Conservation (phyloP, 1,140 invertebrate genomes). For the Diorhabda elongata region DNA sequence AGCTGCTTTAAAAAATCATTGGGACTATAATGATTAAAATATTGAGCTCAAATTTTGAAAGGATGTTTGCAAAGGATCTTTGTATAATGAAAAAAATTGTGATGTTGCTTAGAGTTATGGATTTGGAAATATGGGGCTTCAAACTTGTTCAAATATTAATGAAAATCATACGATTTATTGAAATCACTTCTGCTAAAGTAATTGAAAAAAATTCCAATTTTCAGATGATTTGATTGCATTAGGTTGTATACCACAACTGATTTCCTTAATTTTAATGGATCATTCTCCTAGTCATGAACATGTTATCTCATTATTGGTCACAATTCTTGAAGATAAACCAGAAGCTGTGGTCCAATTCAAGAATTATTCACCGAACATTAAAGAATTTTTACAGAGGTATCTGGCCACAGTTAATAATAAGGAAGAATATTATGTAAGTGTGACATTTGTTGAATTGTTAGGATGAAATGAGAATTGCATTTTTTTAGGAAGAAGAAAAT, state of each 20-base stretch:
- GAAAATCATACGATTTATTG: too few relatives aligned
- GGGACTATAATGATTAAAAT: too few relatives aligned
- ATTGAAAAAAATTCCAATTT: constrained; percentile 6
- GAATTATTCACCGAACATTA: constrained; percentile 33
- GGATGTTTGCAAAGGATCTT: neutral
- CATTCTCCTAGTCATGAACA: constrained; percentile 39
- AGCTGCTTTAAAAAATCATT: too few relatives aligned
- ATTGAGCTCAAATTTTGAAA: too few relatives aligned
- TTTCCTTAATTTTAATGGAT: constrained; percentile 32
- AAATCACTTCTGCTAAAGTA: too few relatives aligned
- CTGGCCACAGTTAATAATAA: constrained; percentile 28
- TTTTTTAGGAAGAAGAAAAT: constrained; percentile 23
- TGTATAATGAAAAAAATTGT: neutral
- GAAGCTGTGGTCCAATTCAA: constrained; percentile 31
- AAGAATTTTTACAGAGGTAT: constrained; percentile 33
- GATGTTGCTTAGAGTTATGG: too few relatives aligned
- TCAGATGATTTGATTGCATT: constrained; percentile 35
- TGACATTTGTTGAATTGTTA: neutral
- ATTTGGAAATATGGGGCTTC: too few relatives aligned
- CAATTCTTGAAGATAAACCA: constrained; percentile 36
- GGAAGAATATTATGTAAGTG: constrained; percentile 33
- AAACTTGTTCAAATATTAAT: too few relatives aligned
- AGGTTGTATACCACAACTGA: constrained; percentile 35
- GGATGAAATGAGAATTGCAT: neutral
- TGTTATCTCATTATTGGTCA: constrained; percentile 34